Conservation (phyloP, 2,113 vertebrate genomes). For the Hippolais icterina region DNA sequence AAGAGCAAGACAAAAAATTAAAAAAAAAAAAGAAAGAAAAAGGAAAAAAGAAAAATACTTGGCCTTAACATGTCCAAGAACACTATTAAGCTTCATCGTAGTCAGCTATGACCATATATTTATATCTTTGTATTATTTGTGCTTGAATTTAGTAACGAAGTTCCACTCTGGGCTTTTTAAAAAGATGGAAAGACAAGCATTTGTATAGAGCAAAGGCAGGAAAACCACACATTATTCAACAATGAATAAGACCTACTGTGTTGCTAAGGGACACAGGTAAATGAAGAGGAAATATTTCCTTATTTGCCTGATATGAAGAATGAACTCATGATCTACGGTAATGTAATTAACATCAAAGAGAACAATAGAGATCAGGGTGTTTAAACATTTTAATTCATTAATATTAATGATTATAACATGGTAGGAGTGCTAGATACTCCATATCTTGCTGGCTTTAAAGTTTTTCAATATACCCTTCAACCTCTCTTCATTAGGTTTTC, state of each 20-base stretch:
- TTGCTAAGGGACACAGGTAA: constrained; percentile 41
- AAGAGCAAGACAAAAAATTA: neutral
- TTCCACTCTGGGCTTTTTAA: neutral
- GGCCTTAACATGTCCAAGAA: neutral
- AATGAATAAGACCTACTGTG: neutral
- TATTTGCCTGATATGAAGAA: constrained; percentile 53
- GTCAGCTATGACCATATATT: neutral
- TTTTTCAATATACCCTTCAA: neutral
- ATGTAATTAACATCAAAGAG: constrained; percentile 41
- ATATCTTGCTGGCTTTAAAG: neutral
- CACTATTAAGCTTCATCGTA: neutral
- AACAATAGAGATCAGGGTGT: neutral
- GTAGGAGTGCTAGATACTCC: neutral
- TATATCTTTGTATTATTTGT: neutral
- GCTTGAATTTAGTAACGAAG: neutral
- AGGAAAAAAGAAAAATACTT: too few species aligned
- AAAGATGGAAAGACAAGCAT: neutral
- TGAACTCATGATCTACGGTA: constrained; percentile 28
- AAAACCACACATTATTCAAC: neutral
- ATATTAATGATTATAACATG: neutral
- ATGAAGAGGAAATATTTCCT: constrained; percentile 62
- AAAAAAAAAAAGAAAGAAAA: neutral
- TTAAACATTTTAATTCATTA: neutral
- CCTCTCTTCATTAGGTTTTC: neutral
- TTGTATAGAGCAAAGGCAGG: neutral